Evolutionary conservation across 2,113 vertebrate genomes (phyloP), one percentile per base, ranked within the genome.

Genomic region (Empidonax traillii): DNA sequence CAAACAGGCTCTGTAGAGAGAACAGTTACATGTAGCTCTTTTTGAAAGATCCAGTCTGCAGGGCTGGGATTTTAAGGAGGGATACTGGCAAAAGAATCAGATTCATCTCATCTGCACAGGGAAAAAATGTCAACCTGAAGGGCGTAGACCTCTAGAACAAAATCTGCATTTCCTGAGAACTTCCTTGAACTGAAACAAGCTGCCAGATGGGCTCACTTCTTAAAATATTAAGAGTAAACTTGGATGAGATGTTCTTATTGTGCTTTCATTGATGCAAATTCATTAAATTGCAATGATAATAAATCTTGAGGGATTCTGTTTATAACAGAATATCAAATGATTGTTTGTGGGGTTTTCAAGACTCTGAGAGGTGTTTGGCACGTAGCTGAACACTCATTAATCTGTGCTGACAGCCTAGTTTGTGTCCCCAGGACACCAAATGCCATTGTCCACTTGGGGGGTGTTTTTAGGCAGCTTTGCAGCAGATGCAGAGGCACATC

Each of bases 401-500:
- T 96, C 93, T 78, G 77, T 93, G 90, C 94, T 92, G 90, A 93
- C 94, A 89, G 89, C 63, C 73, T 9, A 5, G 73, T 87, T 94
- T 79, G 75, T 27, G 6, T 89, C 86, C 75, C 69, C 71, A 35
- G 37, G 62, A 68, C 86, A 89, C 73, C 94, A 87, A 95, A 66
- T 82, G 88, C 82, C 90, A 89, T 43, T 85, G 93, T 78, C 79
- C 92, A 87, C 46, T 30, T 90, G 90, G 56, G 73, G 37, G 92
- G 92, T 94, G 91, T 94, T 96, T 96, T 96, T 93, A 97, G 96
- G 75, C 76, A 78, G 56, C 85, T 92, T 20, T 80, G 87, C 15
- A 79, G 86, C 90, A 94, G 93, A 96, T 73, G 87, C 88, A 76
- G 86, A 72, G 92, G 92, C 92, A 86, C 86, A 93, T 88, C 86